Conservation (phyloP, 2,113 vertebrate genomes). For the Chionomys nivalis region DNA sequence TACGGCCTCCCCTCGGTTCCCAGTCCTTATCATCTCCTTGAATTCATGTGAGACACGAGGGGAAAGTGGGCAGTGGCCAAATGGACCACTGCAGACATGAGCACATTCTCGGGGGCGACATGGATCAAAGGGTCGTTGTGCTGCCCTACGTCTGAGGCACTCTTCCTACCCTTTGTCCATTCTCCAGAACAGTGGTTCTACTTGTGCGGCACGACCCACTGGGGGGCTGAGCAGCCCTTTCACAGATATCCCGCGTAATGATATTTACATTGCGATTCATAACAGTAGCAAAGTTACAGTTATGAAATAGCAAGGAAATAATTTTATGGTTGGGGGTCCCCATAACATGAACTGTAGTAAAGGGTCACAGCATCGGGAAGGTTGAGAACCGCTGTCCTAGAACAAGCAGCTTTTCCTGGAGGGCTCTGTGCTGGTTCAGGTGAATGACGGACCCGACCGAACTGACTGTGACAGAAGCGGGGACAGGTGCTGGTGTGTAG, state of each 20-base stretch:
- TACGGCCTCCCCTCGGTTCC: neutral
- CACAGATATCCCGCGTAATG: too few species aligned
- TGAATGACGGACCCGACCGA: neutral
- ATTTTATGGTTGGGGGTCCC: neutral
- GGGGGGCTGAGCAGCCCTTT: neutral
- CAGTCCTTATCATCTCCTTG: neutral
- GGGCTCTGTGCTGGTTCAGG: neutral
- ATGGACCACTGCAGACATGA: neutral
- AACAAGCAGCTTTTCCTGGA: neutral
- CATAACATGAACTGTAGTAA: neutral
- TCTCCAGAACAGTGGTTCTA: neutral
- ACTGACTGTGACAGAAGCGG: neutral
- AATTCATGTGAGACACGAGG: neutral
- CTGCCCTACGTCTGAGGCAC: too few species aligned
- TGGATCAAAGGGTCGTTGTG: neutral
- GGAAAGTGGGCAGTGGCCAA: neutral
- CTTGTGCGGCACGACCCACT: neutral
- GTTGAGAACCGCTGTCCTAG: neutral
- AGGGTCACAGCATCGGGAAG: neutral
- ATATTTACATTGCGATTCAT: neutral
- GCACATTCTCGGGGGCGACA: neutral
- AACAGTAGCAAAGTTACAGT: neutral
- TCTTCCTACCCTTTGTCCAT: neutral
- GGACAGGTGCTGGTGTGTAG: neutral
- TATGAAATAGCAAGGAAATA: neutral